Evolutionary conservation across 2,113 vertebrate genomes (phyloP).

Genomic region (Protobothrops flavoviridis): DNA sequence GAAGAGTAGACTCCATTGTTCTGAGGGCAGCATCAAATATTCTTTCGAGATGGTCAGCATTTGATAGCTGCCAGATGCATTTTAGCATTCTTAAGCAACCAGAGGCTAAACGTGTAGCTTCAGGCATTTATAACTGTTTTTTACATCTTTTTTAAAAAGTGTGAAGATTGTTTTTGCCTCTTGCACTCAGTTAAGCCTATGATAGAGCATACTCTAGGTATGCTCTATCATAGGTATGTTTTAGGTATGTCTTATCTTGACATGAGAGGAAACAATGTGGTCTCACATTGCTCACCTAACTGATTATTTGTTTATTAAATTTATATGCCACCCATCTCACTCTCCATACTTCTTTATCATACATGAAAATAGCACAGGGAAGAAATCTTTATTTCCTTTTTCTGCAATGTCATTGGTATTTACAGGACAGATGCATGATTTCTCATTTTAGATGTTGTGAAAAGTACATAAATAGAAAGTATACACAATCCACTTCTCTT

Average conservation of each 20-base stretch:
- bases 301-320: neutral
- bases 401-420: neutral
- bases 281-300: neutral
- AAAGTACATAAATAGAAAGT: neutral
- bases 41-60: neutral
- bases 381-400: neutral
- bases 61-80: neutral
- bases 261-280: neutral
- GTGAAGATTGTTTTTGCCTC: neutral
- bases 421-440: neutral
- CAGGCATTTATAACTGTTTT: neutral
- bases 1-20: neutral
- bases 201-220: neutral
- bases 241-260: neutral
- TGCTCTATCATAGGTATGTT: too few relatives aligned
- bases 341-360: neutral
- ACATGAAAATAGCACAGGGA: neutral
- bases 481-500: neutral
- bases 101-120: neutral
- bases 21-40: neutral
- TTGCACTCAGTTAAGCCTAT: neutral
- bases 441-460: neutral
- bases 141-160: neutral
- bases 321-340: neutral
- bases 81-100: neutral